These are phyloP conservation scores for Mythimna impura DNA, from an alignment of 2,888 invertebrate species.

Conservation along the genomic window DNA sequence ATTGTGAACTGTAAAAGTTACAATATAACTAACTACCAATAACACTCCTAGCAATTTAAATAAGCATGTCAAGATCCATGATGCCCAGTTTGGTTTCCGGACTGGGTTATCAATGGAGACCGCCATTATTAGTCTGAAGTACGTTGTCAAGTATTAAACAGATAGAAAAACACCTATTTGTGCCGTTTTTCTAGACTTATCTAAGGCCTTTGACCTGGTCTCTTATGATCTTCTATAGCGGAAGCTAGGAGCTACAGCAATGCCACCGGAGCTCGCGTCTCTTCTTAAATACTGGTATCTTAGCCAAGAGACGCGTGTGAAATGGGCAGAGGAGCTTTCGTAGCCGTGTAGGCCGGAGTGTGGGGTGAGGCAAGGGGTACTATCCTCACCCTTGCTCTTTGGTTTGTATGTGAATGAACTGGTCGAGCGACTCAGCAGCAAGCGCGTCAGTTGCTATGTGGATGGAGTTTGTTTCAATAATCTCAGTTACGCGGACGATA, in stretches of 20 bases:
- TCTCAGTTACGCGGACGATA: no score
- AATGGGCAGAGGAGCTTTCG: neutral
- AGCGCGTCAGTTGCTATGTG: neutral
- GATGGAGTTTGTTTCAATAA: no score
- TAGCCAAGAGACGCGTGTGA: neutral
- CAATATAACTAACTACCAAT: no score
- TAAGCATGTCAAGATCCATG: no score
- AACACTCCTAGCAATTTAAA: no score
- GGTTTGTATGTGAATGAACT: neutral
- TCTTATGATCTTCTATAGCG: neutral
- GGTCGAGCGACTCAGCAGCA: neutral
- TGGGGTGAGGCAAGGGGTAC: neutral
- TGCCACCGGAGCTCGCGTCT: neutral
- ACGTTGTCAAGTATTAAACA: neutral
- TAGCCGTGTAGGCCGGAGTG: constrained; percentile 3
- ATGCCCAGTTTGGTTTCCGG: neutral
- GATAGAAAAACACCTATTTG: neutral
- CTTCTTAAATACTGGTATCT: neutral
- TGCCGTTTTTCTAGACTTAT: neutral
- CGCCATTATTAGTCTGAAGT: constrained; percentile 1
- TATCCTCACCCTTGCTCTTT: neutral
- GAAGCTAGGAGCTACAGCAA: neutral
- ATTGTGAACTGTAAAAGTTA: no score
- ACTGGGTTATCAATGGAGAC: neutral
- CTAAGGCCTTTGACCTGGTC: neutral